Evolutionary conservation across 2,888 invertebrate genomes (phyloP).

Genomic region (Neria commutata): DNA sequence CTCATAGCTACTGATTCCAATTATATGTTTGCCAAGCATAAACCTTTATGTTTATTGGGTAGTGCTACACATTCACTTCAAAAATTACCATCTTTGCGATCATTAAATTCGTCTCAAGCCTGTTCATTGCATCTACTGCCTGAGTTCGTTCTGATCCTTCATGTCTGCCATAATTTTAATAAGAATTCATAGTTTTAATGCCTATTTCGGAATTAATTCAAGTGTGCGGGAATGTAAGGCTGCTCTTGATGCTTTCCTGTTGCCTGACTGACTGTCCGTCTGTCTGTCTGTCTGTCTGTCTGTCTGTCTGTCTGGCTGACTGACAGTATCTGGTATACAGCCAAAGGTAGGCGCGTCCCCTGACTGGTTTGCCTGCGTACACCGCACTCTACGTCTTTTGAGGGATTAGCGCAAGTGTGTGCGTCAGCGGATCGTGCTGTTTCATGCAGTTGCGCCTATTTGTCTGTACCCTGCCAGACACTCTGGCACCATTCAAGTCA

Average conservation of each 20-base stretch:
- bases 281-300: slow-evolving; percentile 14
- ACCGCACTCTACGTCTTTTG: no score
- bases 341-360: no score
- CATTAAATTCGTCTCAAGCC: slow-evolving; percentile 13
- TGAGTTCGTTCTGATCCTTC: neutral
- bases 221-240: neutral
- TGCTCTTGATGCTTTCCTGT: neutral
- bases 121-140: neutral
- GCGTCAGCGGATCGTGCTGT: no score
- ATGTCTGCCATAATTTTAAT: neutral
- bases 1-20: neutral
- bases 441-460: slow-evolving; percentile 3
- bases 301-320: slow-evolving; percentile 8
- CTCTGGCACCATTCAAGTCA: slow-evolving; percentile 17
- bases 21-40: no score
- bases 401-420: no score
- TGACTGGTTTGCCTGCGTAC: no score
- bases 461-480: slow-evolving; percentile 21
- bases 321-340: neutral
- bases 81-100: slow-evolving; percentile 19
- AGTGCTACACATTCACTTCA: slow-evolving; percentile 1
- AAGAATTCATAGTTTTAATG: neutral
- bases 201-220: no score
- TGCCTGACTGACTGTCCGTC: neutral
- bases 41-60: no score